These are phyloP conservation scores for Yponomeuta sedellus DNA, from an alignment of 2,888 invertebrate genomes.

Conservation along the genomic window DNA sequence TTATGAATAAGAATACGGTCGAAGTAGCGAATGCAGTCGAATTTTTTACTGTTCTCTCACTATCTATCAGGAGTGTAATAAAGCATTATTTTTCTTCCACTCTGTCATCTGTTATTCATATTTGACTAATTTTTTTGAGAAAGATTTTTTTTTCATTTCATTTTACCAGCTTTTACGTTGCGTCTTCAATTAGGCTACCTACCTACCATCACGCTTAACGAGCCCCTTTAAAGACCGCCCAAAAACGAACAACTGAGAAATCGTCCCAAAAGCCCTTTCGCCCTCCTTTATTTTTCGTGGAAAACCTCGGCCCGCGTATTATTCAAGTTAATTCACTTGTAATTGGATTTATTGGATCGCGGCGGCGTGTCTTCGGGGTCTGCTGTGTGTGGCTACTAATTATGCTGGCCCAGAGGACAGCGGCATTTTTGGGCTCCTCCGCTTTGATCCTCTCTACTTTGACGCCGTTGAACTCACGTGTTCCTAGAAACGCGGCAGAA, in stretches of 20 bases:
- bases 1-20: too few species aligned
- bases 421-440: constrained; percentile 9
- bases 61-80: too few species aligned
- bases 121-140: too few species aligned
- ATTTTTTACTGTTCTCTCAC: too few species aligned
- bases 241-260: constrained; percentile 24
- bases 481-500: too few species aligned
- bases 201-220: background rate
- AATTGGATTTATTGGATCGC: constrained; percentile 61
- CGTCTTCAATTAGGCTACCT: too few species aligned
- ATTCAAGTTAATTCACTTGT: constrained; percentile 59
- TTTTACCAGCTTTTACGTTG: too few species aligned
- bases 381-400: constrained; percentile 50
- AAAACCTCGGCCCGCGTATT: constrained; percentile 39
- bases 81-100: too few species aligned
- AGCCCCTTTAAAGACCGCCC: background rate
- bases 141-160: too few species aligned
- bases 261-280: background rate
- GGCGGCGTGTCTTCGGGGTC: constrained; percentile 37
- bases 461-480: too few species aligned
- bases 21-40: too few species aligned
- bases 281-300: constrained; percentile 22
- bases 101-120: too few species aligned
- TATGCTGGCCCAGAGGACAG: constrained; percentile 36
- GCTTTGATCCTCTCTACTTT: constrained; percentile 24